Percentiles rank a stretch among this genome's conserved stretches.
These are phyloP conservation scores for Fulica atra DNA, from an alignment of 2,113 vertebrate species.

Conservation along the genomic window DNA sequence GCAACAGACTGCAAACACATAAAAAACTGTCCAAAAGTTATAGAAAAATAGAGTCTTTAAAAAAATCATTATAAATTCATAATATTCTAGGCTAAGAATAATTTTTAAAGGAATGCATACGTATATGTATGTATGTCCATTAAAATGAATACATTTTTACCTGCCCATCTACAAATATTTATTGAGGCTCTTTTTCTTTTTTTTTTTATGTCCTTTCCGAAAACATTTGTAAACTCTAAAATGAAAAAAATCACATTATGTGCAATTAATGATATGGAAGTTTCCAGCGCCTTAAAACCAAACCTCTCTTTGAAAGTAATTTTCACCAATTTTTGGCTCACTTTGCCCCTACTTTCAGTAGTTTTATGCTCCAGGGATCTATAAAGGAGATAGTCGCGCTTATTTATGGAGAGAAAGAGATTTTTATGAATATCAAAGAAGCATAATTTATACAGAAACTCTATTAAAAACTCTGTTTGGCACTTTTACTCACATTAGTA, in stretches of 20 bases:
- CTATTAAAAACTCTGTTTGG: constrained; percentile 45
- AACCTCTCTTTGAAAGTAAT: background rate
- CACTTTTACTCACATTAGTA: constrained; percentile 43
- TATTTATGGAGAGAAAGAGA: background rate
- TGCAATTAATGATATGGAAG: background rate
- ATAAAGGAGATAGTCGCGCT: background rate
- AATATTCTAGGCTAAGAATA: background rate
- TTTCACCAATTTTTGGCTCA: background rate
- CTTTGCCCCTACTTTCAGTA: background rate
- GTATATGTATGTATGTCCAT: background rate
- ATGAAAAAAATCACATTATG: background rate
- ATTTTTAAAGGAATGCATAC: background rate
- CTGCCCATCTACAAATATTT: background rate
- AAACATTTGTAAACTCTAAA: background rate
- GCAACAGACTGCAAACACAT: background rate
- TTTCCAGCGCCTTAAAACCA: background rate
- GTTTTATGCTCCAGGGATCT: background rate
- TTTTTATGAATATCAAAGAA: constrained; percentile 45
- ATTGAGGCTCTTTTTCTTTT: background rate
- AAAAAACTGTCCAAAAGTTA: background rate
- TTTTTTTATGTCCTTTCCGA: background rate
- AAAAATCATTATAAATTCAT: background rate
- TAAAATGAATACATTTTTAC: background rate
- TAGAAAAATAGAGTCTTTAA: background rate
- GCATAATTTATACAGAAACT: constrained; percentile 49